Percentiles rank a stretch among this genome's conserved stretches.
Conservation (phyloP, 2,113 vertebrate species). For the Ictalurus furcatus region DNA sequence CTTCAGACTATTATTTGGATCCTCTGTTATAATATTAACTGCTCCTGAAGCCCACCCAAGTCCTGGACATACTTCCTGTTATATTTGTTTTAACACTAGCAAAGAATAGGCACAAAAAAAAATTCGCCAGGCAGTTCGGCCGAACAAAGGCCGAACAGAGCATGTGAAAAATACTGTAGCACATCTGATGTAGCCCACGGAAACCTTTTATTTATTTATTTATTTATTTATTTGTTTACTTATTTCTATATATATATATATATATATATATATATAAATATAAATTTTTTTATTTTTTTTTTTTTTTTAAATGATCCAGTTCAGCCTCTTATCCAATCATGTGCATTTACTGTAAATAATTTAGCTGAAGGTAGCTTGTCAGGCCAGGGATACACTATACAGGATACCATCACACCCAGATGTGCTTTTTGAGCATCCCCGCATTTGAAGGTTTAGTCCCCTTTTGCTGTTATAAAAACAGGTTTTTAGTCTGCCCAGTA, state of each 20-base stretch:
- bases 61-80: not conserved
- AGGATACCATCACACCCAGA: not conserved
- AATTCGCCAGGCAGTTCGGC: too few species aligned
- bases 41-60: not conserved
- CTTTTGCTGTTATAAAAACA: not conserved
- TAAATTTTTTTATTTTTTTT: too few species aligned
- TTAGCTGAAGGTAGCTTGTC: not conserved
- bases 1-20: not conserved
- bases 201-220: too few species aligned
- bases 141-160: not conserved
- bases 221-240: too few species aligned
- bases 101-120: not conserved
- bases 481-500: not conserved
- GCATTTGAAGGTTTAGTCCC: not conserved
- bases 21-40: not conserved
- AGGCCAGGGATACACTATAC: not conserved
- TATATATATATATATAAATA: too few species aligned
- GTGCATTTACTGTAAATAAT: not conserved
- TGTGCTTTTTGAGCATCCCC: not conserved
- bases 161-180: not conserved
- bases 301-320: not conserved
- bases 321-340: not conserved
- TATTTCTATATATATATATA: too few species aligned
- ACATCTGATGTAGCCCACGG: too few species aligned
- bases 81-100: not conserved